Evolutionary conservation across 2,113 vertebrate genomes (phyloP), one percentile per base, ranked within the genome.

Genomic region (Notothenia coriiceps): DNA sequence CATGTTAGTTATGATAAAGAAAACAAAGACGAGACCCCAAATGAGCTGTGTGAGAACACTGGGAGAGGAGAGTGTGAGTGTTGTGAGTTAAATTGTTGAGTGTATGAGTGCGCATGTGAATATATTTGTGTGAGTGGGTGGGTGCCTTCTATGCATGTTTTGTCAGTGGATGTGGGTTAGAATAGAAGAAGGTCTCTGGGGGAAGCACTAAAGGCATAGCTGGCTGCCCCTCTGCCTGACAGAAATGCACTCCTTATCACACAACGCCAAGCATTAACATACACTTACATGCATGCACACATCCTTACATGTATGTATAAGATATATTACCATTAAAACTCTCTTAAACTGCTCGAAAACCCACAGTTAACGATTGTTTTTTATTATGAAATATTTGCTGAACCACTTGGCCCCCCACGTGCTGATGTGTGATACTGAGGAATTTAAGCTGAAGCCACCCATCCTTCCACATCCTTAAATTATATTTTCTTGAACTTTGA

Each of bases 321-420:
- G 17, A 61, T 51, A 10, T 1, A 64, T n/a, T 63, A 15, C 18
- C 13, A 11, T 33, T 65, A 2, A 29, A 4, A 40, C 10, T 46
- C 10, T 22, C 44, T 65, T 8, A 20, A 25, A 51, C 18, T 51
- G 17, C 50, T 17, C 18, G 17, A 51, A n/a, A 51, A 29, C 13
- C 25, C 25, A 25, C 2, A 2, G 25, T 25, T 25, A 25, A 25
- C 25, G 0, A 25, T 25, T 29, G 3, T 29, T 29, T 29, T 29
- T 29, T 9, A 60, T 64, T 57, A 65, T 6, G 10, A 20, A 59
- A 74, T 35, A 66, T 64, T 43, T 50, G 20, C 44, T 54, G 56
- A 72, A 82, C 20, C 51, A 64, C 33, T 50, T 44, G 74, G 44
- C 68, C 18, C 44, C 47, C 51, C 51, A 29, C 52, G 25, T 70